These are phyloP conservation scores for Xyliphius kryptos DNA, from an alignment of 2,113 vertebrate genomes.

Conservation along the genomic window DNA sequence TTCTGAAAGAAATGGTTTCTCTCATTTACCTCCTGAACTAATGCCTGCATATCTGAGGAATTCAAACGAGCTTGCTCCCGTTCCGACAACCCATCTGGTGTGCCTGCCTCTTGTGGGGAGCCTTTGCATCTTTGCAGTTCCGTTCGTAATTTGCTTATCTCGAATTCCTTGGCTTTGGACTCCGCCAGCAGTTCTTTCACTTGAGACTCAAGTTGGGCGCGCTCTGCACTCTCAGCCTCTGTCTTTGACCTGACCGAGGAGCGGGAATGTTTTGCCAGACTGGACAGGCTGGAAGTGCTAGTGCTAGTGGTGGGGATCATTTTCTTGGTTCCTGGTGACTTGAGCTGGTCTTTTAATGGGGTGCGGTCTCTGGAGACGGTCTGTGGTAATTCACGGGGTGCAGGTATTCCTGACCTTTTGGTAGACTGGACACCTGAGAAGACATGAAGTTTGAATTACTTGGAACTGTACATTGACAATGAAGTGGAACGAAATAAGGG, in stretches of 20 bases:
- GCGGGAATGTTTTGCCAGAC: slow-evolving; percentile 76
- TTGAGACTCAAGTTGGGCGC: slow-evolving; percentile 77
- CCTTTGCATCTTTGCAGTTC: slow-evolving; percentile 77
- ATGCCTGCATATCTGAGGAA: too few species aligned
- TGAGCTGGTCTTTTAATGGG: slow-evolving; percentile 69
- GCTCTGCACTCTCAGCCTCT: slow-evolving; percentile 73
- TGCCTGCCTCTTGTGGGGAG: too few species aligned
- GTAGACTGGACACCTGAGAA: slow-evolving; percentile 64
- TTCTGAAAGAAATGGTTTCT: too few species aligned
- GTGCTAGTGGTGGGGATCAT: slow-evolving; percentile 77
- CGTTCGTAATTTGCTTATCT: slow-evolving; percentile 83
- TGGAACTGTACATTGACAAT: too few species aligned
- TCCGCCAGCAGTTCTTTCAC: slow-evolving; percentile 89
- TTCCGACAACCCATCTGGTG: too few species aligned
- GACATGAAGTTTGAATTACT: too few species aligned
- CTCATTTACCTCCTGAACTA: too few species aligned
- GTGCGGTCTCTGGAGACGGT: slow-evolving; percentile 73
- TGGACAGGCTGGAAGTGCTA: slow-evolving; percentile 76
- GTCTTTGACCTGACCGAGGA: slow-evolving; percentile 67
- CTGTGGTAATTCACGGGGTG: slow-evolving; percentile 75
- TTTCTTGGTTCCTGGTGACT: slow-evolving; percentile 66
- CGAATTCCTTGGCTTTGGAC: slow-evolving; percentile 87
- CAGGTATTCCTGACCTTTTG: slow-evolving; percentile 89
- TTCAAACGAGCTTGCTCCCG: too few species aligned
- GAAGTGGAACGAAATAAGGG: too few species aligned